phyloP scores from a whole-genome alignment of 2,797 vertebrate species.

The Ceryle rudis region DNA sequence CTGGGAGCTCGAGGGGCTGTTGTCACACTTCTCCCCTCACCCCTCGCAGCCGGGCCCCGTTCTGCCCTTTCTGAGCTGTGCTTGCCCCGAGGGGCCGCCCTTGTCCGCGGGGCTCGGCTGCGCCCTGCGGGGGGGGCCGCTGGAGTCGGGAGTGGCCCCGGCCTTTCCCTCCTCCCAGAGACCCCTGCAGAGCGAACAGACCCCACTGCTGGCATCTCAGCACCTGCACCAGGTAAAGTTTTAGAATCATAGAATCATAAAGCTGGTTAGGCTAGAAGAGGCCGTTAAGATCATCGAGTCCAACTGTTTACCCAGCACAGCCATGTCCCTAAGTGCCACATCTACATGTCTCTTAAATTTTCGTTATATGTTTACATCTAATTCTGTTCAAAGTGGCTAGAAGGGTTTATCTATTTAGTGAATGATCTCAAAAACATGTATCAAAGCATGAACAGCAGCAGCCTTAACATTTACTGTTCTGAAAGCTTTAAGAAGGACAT shows the following conservation, averaged over 20 bases:
- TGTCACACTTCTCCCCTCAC: not conserved
- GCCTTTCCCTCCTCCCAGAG: too few species aligned
- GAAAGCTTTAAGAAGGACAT: not conserved
- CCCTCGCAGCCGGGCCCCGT: accelerated
- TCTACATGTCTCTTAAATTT: not conserved
- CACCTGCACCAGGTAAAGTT: not conserved
- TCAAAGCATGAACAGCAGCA: not conserved
- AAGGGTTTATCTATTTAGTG: not conserved
- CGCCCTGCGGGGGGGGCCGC: accelerated
- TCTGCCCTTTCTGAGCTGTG: not conserved
- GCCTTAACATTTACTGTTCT: not conserved
- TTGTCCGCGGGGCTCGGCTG: accelerated
- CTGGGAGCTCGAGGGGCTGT: not conserved
- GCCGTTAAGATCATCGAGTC: not conserved
- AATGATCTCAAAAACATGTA: not conserved
- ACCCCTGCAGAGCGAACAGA: too few species aligned
- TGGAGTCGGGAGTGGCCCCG: not conserved
- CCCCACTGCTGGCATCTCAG: accelerated
- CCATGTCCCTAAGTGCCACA: not conserved
- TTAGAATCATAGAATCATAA: not conserved
- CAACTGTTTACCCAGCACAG: not conserved
- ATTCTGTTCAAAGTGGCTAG: not conserved
- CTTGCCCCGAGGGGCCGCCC: not conserved
- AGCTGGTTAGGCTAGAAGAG: not conserved
- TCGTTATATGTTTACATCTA: not conserved